Evolutionary conservation across 2,888 invertebrate genomes (phyloP).

Genomic region (Meiosimyza platycephala): DNA sequence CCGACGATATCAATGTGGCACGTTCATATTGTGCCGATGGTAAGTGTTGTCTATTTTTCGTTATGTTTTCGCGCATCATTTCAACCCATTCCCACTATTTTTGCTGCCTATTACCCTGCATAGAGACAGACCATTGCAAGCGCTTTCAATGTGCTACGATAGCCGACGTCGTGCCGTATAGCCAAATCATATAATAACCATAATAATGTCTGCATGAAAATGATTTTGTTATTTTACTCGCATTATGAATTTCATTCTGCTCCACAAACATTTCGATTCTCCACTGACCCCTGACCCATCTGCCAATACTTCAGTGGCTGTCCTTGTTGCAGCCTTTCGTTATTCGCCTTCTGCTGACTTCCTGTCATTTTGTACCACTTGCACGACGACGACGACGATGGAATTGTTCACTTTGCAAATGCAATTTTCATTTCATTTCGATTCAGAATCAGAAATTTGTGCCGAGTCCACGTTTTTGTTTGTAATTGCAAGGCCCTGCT

Average conservation of each 20-base stretch:
- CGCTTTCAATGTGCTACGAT: neutral
- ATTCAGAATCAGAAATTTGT: neutral
- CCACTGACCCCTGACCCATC: too few species aligned
- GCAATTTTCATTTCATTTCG: constrained; percentile 41
- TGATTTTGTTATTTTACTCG: constrained; percentile 26
- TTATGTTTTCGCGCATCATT: neutral
- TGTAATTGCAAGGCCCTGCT: constrained; percentile 19
- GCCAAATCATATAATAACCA: constrained; percentile 15
- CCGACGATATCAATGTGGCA: neutral
- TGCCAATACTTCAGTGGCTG: too few species aligned
- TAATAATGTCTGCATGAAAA: constrained; percentile 24
- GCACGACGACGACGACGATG: neutral
- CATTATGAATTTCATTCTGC: neutral
- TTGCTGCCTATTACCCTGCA: neutral
- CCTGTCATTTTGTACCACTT: constrained; percentile 4
- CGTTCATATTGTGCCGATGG: constrained; percentile 1
- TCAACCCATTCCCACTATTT: neutral
- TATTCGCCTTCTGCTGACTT: neutral
- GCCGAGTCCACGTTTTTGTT: constrained; percentile 13
- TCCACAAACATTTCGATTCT: neutral
- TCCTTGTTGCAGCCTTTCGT: too few species aligned
- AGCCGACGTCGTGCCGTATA: neutral
- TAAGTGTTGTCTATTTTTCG: neutral
- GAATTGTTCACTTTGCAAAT: constrained; percentile 37
- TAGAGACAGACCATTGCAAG: neutral